Percentiles rank a stretch among this genome's conserved stretches.
These are phyloP conservation scores for Cyprinus carpio DNA, from an alignment of 2,113 vertebrate genomes.

Conservation along the genomic window DNA sequence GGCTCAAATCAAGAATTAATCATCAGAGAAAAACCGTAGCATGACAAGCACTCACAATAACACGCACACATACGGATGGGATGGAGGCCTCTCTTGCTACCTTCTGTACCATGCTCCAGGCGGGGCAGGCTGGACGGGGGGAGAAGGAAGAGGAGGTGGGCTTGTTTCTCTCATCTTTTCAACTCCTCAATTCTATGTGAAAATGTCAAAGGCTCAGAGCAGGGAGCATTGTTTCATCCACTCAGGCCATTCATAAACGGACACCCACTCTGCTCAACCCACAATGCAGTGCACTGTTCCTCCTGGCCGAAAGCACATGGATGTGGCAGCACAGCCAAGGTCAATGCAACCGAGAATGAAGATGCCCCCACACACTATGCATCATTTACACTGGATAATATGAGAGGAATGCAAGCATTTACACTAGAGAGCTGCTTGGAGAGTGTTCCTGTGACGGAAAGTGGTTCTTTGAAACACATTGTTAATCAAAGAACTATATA, in stretches of 20 bases:
- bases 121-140: slow-evolving; percentile 35
- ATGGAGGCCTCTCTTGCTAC: slow-evolving; percentile 68
- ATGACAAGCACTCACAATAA: slow-evolving; percentile 31
- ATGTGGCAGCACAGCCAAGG: slow-evolving; percentile 63
- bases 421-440: not conserved
- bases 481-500: not conserved
- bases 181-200: slow-evolving; percentile 66
- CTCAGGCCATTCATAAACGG: slow-evolving; percentile 77
- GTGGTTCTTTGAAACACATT: not conserved
- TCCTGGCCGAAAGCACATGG: slow-evolving; percentile 61
- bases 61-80: slow-evolving; percentile 33
- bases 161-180: slow-evolving; percentile 45
- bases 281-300: slow-evolving; percentile 74
- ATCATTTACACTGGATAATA: slow-evolving; percentile 58
- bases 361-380: slow-evolving; percentile 20
- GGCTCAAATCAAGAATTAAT: slow-evolving; percentile 50
- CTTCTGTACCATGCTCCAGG: slow-evolving; percentile 72
- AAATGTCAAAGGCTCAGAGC: slow-evolving; percentile 70
- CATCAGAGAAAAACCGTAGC: slow-evolving; percentile 36
- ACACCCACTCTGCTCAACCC: slow-evolving; percentile 52
- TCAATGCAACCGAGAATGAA: slow-evolving; percentile 46
- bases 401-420: slow-evolving; percentile 33
- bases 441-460: not conserved
- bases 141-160: slow-evolving; percentile 37
- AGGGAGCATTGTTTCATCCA: slow-evolving; percentile 73